Base-by-base conservation (phyloP, 2,888 invertebrate species). In the Metacarcinus magister region DNA sequence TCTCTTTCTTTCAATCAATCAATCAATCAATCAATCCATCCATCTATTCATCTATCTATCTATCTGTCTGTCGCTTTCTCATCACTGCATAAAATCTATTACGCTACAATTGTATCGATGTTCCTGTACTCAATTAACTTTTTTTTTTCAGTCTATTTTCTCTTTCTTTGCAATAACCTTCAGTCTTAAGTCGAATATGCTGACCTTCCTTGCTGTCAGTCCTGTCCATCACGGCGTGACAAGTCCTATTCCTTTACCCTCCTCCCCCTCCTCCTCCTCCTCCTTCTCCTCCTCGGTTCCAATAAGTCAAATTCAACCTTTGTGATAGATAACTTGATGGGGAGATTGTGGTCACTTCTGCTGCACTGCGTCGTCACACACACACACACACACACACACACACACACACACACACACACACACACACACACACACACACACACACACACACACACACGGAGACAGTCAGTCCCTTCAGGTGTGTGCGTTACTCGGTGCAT, bases 371-470 rank as follows among this genome's bases (percentile, higher is more conserved):
- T 23, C 67, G 67, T 67, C 54, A 67, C 32, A 32, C 28, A 82
- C 75, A 75, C 75, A 4, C 32, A 7, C 7, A n/a, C 67, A 32
- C 7, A 82, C 54, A 67, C 67, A 67, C 4, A 67, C 67, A 54
- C 54, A 54, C 54, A 54, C 54, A 54, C 54, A 54, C 54, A 54
- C 54, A 54, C 54, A 54, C 54, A 54, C 67, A 67, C 67, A 67
- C 67, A 67, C 67, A 67, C 67, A 67, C 67, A 67, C 23, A 67
- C 5, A 67, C 67, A 67, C 67, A 67, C 67, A 67, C n/a, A 67
- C 16, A 10, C n/a, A n/a, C 67, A 67, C 67, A 75, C 75, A 75
- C 75, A 75, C n/a, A 75, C n/a, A 75, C n/a, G n/a, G n/a, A 75
- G n/a, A 75, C n/a, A 75, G n/a, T 7, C n/a, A 28, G 4, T 28